Conservation (phyloP, 2,113 vertebrate species). For the Anoura caudifer region DNA sequence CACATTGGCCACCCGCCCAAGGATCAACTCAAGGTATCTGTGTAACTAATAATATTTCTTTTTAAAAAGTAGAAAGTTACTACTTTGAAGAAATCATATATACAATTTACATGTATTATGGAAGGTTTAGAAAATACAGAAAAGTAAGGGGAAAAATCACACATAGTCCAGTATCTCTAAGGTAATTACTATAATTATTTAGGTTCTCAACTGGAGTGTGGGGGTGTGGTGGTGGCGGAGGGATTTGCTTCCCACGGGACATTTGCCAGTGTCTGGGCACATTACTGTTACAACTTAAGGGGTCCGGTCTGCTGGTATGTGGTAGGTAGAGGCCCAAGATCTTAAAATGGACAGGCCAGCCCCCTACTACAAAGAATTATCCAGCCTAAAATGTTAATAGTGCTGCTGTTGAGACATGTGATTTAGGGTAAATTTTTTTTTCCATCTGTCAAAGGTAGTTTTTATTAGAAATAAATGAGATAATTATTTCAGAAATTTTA, state of each 20-base stretch:
- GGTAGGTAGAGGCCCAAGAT: neutral
- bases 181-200: neutral
- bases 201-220: neutral
- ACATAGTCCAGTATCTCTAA: neutral
- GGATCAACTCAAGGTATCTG: neutral
- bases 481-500: neutral
- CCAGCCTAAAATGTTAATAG: neutral
- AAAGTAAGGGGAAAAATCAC: neutral
- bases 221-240: too few species aligned
- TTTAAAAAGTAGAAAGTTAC: neutral
- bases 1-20: neutral
- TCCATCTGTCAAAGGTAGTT: neutral
- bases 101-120: neutral
- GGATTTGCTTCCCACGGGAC: neutral
- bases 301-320: neutral
- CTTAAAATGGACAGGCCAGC: neutral
- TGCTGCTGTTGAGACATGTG: neutral
- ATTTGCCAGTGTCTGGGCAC: neutral
- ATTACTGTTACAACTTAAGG: neutral
- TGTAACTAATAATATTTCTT: neutral
- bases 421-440: neutral
- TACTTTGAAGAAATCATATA: neutral
- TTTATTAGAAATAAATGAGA: constrained; percentile 1
- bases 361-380: neutral
- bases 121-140: neutral